Evolutionary conservation across 2,888 invertebrate genomes (phyloP).

Genomic region (Orthosia gracilis): DNA sequence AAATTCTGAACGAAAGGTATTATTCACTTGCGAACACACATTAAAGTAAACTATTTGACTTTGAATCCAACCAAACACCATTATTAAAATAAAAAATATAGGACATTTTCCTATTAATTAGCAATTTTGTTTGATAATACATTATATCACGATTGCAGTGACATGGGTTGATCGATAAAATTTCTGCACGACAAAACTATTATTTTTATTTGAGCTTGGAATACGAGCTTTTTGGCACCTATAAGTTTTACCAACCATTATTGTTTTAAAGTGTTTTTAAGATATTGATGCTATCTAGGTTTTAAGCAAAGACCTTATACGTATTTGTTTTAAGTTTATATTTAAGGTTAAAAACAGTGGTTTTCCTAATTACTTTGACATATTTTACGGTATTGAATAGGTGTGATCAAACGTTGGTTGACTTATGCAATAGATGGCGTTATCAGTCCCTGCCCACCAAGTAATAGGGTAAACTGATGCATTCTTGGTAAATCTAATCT

Average conservation of each 20-base stretch:
- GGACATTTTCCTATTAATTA: not conserved
- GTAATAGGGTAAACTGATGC: not conserved
- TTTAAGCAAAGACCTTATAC: no score
- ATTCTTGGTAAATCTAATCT: no score
- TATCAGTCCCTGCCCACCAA: constrained; percentile 2
- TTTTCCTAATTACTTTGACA: not conserved
- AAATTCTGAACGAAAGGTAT: constrained; percentile 71
- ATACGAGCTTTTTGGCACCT: constrained; percentile 24
- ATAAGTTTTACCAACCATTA: not conserved
- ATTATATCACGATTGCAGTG: constrained; percentile 31
- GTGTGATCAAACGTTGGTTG: not conserved
- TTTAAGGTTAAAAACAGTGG: not conserved
- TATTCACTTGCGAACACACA: constrained; percentile 12
- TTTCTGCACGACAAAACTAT: constrained; percentile 53
- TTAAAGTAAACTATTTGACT: constrained; percentile 19
- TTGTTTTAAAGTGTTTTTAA: not conserved
- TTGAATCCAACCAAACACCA: constrained; percentile 8
- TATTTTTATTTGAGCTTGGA: constrained; percentile 4
- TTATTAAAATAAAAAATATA: constrained; percentile 8
- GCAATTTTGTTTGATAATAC: constrained; percentile 27
- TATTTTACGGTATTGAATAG: not conserved
- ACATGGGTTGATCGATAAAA: constrained; percentile 58
- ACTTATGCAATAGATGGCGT: constrained; percentile 47
- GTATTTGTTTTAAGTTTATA: not conserved
- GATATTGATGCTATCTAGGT: not conserved